Evolutionary conservation across 2,888 invertebrate species (phyloP), one percentile per base, ranked within the genome.

Genomic region (Lithophane ornitopus): DNA sequence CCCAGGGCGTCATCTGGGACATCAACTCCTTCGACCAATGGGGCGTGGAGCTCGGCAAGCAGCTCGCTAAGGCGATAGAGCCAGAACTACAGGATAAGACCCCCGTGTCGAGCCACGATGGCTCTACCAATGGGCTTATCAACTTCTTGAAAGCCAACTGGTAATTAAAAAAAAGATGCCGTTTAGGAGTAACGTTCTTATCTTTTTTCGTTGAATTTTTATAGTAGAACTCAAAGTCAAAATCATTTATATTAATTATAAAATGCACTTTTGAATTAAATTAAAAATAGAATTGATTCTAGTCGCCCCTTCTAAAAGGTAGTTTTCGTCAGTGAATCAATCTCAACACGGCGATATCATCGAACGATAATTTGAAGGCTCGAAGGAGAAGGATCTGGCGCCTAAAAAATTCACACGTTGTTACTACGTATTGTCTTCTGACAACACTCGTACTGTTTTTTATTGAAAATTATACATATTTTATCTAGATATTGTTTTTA

Each of bases 11-110:
- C 66, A 98, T 99, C 90, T 99, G 99, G 99, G 99, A 99, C 95
- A 99, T 99, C 92, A 99, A 99, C 95, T 99, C 99, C 0, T 99
- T 98, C 94, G 99, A 99, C 97, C 99, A 99, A 92, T 99, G 99
- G 99, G 99, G 99, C 54, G 99, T 99, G 70, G 99, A 99, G 94
- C 97, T 99, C 87, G 99, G 99, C 71, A 99, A 99, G 94, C 99
- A 99, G 93, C 95, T 99, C 88, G 99, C 99, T 1, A 99, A 99
- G 96, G 98, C 98, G n/a, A 99, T 99, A 87, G 99, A 99, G 93
- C 99, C 99, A 0, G 99, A 99, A 93, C 96, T 99, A 65, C 97
- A 97, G 80, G 97, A 97, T 89, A 95, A 95, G 41, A 97, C 96
- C 59, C 97, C 97, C 0, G 97, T 98, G 22, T 96, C 97, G 41